Evolutionary conservation across 2,113 vertebrate genomes (phyloP).

Genomic region (Steatornis caripensis): DNA sequence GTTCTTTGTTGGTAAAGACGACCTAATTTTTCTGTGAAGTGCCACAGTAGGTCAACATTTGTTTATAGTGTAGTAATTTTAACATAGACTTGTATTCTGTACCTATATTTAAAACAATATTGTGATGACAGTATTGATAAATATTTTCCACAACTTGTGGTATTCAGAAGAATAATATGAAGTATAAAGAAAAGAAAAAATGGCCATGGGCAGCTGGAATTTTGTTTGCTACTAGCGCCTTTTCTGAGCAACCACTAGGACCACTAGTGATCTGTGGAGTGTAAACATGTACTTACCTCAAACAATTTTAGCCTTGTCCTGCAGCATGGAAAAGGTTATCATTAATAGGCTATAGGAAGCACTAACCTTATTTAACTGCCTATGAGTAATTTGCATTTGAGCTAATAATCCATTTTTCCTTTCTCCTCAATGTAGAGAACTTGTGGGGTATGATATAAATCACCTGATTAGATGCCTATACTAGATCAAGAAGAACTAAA

Average conservation of each 20-base stretch:
- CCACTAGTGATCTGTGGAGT: background rate
- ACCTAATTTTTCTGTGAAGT: background rate
- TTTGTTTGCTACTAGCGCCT: background rate
- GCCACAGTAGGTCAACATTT: background rate
- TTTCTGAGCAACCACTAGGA: background rate
- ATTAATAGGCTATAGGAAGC: background rate
- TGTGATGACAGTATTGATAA: background rate
- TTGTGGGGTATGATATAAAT: background rate
- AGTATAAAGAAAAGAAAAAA: background rate
- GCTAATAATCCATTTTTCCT: background rate
- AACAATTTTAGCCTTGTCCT: background rate
- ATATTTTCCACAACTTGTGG: background rate
- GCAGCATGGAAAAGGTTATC: background rate
- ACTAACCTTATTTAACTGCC: background rate
- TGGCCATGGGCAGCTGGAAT: background rate
- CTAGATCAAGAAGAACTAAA: background rate
- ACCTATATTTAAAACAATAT: background rate
- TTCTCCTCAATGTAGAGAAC: background rate
- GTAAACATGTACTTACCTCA: background rate
- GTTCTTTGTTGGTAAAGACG: background rate
- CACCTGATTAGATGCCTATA: background rate
- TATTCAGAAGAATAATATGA: background rate
- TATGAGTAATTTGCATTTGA: background rate
- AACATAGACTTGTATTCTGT: background rate
- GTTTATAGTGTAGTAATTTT: too few species aligned